Base-by-base conservation (phyloP, 2,888 invertebrate genomes). In the Dryomyza anilis region DNA sequence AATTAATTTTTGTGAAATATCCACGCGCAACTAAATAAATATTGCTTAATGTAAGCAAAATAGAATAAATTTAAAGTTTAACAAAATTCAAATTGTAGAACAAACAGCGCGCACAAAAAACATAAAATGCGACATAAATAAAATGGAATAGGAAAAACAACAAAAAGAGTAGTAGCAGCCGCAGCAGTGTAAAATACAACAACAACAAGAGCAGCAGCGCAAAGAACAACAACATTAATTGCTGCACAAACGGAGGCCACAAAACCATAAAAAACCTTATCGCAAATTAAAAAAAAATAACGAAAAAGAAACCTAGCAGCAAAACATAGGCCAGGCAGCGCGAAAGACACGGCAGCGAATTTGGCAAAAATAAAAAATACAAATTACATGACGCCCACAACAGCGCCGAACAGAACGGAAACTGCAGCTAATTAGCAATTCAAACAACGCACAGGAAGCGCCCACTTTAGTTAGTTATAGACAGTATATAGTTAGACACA, bases 381-480 rank as follows among this genome's bases (percentile, higher is more conserved):
- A n/a, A n/a, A n/a, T n/a, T n/a, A n/a, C n/a, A n/a, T n/a, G n/a
- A n/a, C n/a, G n/a, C n/a, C n/a, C n/a, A n/a, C n/a, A n/a, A n/a
- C n/a, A n/a, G n/a, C n/a, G n/a, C n/a, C n/a, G n/a, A n/a, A n/a
- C n/a, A n/a, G n/a, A n/a, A n/a, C 43, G 39, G 45, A 61, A 52
- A 29, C 29, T 61, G 39, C 43, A 61, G 53, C 61, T 61, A 25
- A 61, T 53, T 53, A n/a, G n/a, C 14, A 16, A 67, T 65, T 67
- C 64, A 59, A 67, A 55, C 55, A 67, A 64, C 64, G 62, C 55
- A 29, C 52, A 63, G 53, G 36, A 46, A 66, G 33, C 56, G 25
- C 50, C 43, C 21, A 56, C 30, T 58, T 56, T n/a, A 30, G 46
- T n/a, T n/a, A n/a, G n/a, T n/a, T n/a, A 36, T 19, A 39, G 50